Evolutionary conservation across 2,797 vertebrate species (phyloP), one percentile per base, ranked within the genome.

Genomic region (Lagodon rhomboides): DNA sequence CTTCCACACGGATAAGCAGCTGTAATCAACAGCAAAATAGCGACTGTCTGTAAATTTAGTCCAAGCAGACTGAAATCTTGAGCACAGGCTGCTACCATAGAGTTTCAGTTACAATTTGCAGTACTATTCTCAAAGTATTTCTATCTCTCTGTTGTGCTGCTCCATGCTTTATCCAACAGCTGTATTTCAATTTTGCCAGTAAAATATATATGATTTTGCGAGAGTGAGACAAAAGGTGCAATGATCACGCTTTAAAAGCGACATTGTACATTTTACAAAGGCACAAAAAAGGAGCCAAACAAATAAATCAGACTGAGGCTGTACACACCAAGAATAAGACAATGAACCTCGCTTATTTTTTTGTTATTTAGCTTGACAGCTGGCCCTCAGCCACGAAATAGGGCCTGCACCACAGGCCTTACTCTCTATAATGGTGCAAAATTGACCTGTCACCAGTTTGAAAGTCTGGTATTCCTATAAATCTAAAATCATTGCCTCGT

Each of bases 381-480:
- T 81, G 72, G 82, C 73, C 84, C 78, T 83, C 80, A 79, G 80
- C 87, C 67, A 74, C 68, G 70, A 87, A 84, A 85, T 85, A 70
- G 80, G 60, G 62, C 75, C 58, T 68, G 67, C 61, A 76, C 86
- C 71, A 80, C 66, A 77, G 74, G 64, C 78, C 65, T 76, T 84
- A 82, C 75, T 83, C 80, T 76, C 69, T 83, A 75, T 92, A 92
- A 93, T 91, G 84, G 87, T 90, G 73, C 73, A 84, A 93, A 93
- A 93, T 92, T 92, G 91, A 94, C 90, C 89, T 92, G 92, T 93
- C 93, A 93, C 85, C 82, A 68, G 77, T 90, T 90, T 88, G 82
- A 90, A 91, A 91, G 87, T 90, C 68, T 87, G 85, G 75, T 90
- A 92, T 93, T 93, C 64, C 44, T 92, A 88, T 90, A 92, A 90